Conservation (phyloP, 2,113 vertebrate genomes). For the Prunella himalayana region DNA sequence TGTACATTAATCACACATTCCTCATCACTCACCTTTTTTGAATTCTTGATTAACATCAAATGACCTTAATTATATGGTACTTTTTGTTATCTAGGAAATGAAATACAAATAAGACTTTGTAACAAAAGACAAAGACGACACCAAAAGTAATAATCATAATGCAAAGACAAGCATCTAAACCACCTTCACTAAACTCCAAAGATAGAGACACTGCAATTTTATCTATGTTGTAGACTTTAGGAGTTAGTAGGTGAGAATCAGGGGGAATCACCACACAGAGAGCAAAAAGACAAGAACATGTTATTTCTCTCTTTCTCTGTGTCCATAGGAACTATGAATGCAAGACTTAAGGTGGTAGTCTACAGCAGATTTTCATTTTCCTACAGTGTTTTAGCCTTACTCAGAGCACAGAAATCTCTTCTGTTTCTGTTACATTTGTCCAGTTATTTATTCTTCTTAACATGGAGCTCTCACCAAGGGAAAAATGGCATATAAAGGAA, state of each 20-base stretch:
- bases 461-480: not conserved
- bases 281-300: not conserved
- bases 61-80: not conserved
- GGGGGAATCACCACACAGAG: not conserved
- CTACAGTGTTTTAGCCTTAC: not conserved
- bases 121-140: not conserved
- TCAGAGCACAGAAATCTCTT: not conserved
- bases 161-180: not conserved
- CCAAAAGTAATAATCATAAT: not conserved
- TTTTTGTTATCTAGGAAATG: not conserved
- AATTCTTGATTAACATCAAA: slow-evolving; percentile 4
- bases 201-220: not conserved
- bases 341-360: not conserved
- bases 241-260: not conserved
- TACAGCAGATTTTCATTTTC: not conserved
- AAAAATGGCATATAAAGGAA: not conserved
- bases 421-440: not conserved
- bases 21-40: not conserved
- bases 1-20: slow-evolving; percentile 3
- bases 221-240: not conserved
- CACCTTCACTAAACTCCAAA: not conserved
- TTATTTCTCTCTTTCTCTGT: not conserved
- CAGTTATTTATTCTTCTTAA: not conserved
- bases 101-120: not conserved
- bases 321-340: not conserved